A percentile compares a stretch with the other conserved stretches of the same genome.
These are phyloP conservation scores for Leucoma salicis DNA, from an alignment of 2,888 invertebrate species.

Conservation along the genomic window DNA sequence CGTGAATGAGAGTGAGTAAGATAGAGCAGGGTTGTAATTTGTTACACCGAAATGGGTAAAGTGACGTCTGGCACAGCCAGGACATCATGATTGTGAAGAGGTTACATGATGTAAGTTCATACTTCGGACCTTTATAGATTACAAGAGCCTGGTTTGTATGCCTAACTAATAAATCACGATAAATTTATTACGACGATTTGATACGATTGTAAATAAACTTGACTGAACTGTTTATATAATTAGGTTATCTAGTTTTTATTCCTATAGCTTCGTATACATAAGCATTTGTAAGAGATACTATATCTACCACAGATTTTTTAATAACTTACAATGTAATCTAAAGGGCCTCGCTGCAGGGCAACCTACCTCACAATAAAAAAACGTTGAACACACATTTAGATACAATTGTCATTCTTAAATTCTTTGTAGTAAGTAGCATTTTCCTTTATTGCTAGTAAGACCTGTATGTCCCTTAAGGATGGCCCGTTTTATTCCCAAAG, in stretches of 20 bases:
- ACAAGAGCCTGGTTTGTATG: neutral
- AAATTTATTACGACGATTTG: too few relatives aligned
- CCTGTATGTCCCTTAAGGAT: slow-evolving; percentile 58
- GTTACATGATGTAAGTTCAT: neutral
- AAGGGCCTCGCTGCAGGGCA: too few relatives aligned
- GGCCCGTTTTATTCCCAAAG: slow-evolving; percentile 73
- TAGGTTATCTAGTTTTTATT: too few relatives aligned
- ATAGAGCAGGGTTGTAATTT: slow-evolving; percentile 38
- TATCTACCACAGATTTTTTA: too few relatives aligned
- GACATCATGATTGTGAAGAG: slow-evolving; percentile 39
- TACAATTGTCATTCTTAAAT: slow-evolving; percentile 2
- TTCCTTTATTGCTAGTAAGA: neutral
- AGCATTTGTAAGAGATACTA: too few relatives aligned
- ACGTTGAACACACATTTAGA: too few relatives aligned
- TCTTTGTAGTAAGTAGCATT: neutral
- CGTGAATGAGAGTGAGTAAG: neutral
- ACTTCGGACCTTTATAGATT: neutral
- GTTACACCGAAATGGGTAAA: slow-evolving; percentile 59
- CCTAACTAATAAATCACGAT: too few relatives aligned
- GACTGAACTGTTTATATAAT: too few relatives aligned
- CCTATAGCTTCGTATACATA: too few relatives aligned
- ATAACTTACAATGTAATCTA: too few relatives aligned
- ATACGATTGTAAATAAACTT: too few relatives aligned
- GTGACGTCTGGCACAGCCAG: slow-evolving; percentile 56
- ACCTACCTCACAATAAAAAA: too few relatives aligned